phyloP scores from a whole-genome alignment of 2,113 vertebrate species.

The Micronycteris hirsuta region DNA sequence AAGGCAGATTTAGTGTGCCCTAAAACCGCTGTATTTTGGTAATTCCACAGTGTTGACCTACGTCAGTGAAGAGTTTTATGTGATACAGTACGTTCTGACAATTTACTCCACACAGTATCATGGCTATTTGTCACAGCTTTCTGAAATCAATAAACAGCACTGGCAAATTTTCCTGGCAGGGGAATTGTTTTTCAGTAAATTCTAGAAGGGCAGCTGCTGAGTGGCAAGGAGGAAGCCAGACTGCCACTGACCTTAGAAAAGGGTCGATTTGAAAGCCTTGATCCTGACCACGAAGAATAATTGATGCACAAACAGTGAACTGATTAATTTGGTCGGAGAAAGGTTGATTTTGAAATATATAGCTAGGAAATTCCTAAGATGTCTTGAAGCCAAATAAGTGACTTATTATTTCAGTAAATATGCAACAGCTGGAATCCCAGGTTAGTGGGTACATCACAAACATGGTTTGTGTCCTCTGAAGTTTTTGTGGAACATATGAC shows the following conservation, averaged over 20 bases:
- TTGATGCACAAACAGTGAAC: background rate
- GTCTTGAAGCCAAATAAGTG: background rate
- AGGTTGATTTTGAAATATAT: background rate
- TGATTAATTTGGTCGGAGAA: background rate
- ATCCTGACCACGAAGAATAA: background rate
- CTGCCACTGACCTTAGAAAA: constrained; percentile 52
- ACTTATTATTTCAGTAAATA: background rate
- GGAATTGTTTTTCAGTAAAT: constrained; percentile 83
- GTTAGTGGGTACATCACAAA: background rate
- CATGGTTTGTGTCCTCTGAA: background rate
- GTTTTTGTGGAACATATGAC: background rate
- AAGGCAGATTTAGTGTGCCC: constrained; percentile 67
- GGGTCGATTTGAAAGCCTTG: background rate
- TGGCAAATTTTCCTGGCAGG: constrained; percentile 81
- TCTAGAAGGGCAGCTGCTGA: constrained; percentile 79
- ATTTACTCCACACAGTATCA: constrained; percentile 76
- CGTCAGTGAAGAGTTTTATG: constrained; percentile 76
- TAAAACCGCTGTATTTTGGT: constrained; percentile 70
- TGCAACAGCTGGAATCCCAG: background rate
- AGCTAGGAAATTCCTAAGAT: background rate
- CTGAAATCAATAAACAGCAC: constrained; percentile 81
- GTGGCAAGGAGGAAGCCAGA: constrained; percentile 70
- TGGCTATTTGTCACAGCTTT: constrained; percentile 81
- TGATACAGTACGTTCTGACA: constrained; percentile 78
- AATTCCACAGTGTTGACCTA: constrained; percentile 75